These are phyloP conservation scores for Heptranchias perlo DNA, from an alignment of 2,113 vertebrate genomes.

Conservation along the genomic window DNA sequence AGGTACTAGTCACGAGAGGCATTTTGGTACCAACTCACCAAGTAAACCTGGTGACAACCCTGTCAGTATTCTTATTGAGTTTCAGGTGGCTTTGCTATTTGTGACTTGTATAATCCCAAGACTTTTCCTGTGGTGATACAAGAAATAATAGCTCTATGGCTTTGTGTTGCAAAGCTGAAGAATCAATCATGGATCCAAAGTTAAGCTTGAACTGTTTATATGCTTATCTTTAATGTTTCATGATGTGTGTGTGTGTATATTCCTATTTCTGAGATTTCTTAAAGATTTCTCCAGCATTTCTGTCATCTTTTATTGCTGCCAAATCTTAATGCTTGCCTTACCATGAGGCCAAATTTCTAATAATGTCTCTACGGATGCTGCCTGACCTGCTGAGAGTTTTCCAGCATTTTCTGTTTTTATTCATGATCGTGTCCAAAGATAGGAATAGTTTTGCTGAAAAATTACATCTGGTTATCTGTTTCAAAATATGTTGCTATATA, in stretches of 20 bases:
- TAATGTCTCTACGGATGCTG: not conserved
- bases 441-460: not conserved
- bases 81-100: not conserved
- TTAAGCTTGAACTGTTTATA: not conserved
- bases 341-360: not conserved
- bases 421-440: not conserved
- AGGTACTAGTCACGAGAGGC: not conserved
- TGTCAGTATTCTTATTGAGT: not conserved
- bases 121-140: not conserved
- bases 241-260: not conserved
- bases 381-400: not conserved
- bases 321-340: not conserved
- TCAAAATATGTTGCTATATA: not conserved
- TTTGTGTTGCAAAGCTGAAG: not conserved
- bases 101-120: not conserved
- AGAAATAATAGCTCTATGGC: not conserved
- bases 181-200: not conserved
- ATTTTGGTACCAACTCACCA: not conserved
- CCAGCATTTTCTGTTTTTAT: not conserved
- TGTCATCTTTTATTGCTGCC: not conserved
- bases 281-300: not conserved
- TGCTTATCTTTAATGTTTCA: not conserved
- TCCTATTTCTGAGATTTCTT: not conserved
- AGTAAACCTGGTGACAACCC: not conserved
- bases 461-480: not conserved